A percentile compares a stretch with the other conserved stretches of the same genome.
These are phyloP conservation scores for Julus scanicus DNA, from an alignment of 2,888 invertebrate species.

Conservation along the genomic window DNA sequence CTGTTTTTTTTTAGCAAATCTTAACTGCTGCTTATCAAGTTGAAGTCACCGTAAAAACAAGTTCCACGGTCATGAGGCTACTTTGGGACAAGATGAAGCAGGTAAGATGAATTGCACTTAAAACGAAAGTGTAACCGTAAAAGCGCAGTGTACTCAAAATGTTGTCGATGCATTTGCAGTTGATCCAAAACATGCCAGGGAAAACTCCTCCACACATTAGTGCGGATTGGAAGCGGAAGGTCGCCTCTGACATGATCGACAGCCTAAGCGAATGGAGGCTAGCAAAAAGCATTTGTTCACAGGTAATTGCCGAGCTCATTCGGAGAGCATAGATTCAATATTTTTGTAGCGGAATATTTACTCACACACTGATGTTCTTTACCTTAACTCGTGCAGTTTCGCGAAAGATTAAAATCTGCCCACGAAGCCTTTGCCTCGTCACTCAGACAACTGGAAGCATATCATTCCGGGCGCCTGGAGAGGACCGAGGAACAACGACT, in stretches of 20 bases:
- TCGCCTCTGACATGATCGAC: conserved; percentile 76
- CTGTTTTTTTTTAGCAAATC: conserved; percentile 65
- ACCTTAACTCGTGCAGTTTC: conserved; percentile 71
- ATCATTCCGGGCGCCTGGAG: conserved; percentile 78
- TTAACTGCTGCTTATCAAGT: conserved; percentile 80
- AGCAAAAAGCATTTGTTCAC: conserved; percentile 77
- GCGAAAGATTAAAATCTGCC: conserved; percentile 79
- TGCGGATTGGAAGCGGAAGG: conserved; percentile 76
- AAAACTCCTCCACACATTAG: conserved; percentile 68
- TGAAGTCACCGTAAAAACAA: conserved; percentile 74
- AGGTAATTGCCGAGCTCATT: conserved; percentile 64
- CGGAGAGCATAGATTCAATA: too few relatives aligned
- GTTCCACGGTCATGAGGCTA: conserved; percentile 74
- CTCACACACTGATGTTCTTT: not conserved
- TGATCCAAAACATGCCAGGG: conserved; percentile 75
- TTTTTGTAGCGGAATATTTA: too few relatives aligned
- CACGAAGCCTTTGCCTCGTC: conserved; percentile 83
- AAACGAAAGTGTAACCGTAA: not conserved
- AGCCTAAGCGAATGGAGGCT: conserved; percentile 78
- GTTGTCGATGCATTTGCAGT: conserved; percentile 62
- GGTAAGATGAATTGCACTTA: conserved; percentile 61
- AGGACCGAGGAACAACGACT: conserved; percentile 83
- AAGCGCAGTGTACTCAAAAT: not conserved
- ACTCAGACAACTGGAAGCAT: conserved; percentile 76
- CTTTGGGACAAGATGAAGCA: conserved; percentile 76